Conservation (phyloP, 1,140 invertebrate genomes). For the Lordiphosa clarofinis region DNA sequence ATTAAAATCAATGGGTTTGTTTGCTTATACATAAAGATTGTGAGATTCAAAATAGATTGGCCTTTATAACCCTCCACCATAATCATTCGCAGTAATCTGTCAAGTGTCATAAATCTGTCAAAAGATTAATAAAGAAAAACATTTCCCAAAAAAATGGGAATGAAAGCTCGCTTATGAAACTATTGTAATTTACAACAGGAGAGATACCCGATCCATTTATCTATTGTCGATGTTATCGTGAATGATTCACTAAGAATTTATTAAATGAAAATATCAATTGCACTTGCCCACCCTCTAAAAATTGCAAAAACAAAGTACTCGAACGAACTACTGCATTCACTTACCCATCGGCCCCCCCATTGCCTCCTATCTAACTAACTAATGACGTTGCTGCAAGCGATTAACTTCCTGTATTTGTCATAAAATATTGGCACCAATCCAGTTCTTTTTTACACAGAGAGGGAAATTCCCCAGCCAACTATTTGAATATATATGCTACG, state of each 20-base stretch:
- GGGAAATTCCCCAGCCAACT: conserved; percentile 8
- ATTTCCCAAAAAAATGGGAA: conserved; percentile 17
- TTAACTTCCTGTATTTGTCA: conserved; percentile 23
- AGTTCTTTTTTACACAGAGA: conserved; percentile 12
- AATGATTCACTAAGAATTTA: conserved; percentile 36
- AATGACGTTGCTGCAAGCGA: conserved; percentile 21
- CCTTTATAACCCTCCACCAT: conserved; percentile 41
- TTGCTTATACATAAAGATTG: conserved; percentile 56
- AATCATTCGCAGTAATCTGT: conserved; percentile 26
- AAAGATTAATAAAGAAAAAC: neutral
- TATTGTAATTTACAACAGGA: conserved; percentile 31
- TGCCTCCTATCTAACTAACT: conserved; percentile 6
- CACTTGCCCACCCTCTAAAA: conserved; percentile 14
- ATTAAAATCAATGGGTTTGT: conserved; percentile 41
- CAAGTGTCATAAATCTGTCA: conserved; percentile 1
- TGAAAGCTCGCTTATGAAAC: conserved; percentile 20
- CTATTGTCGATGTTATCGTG: conserved; percentile 15
- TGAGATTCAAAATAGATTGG: conserved; percentile 40
- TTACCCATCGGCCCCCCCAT: neutral
- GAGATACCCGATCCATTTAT: conserved; percentile 28
- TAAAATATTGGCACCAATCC: conserved; percentile 17
- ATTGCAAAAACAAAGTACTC: conserved; percentile 32
- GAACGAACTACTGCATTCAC: conserved; percentile 23
- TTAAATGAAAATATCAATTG: conserved; percentile 25
- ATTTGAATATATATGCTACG: neutral